Evolutionary conservation across 1,140 invertebrate species (phyloP), one percentile per base, ranked within the genome.

Genomic region (Whitmania pigra): DNA sequence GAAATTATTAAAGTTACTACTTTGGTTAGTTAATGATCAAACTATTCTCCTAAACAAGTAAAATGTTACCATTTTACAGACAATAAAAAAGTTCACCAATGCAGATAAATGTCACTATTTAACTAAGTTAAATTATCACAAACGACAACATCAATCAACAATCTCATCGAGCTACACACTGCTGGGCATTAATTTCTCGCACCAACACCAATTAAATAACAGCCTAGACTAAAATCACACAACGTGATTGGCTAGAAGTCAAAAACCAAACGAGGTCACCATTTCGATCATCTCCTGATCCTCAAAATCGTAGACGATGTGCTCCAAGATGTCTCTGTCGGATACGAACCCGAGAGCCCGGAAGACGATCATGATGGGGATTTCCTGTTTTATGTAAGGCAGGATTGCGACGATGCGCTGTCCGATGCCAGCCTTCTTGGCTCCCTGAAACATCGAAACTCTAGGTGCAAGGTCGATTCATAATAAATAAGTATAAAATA

Each of bases 271-370:
- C 17, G 25, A 49, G 69, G 74, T 75, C 77, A 85, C 94, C 94
- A 99, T 97, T 87, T 99, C 96, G 94, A 98, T 98, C 94, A 99
- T 97, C 86, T 99, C 95, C 31, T 92, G 94, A 84, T 99, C 95
- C 82, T 97, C 82, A 84, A 97, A 97, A 78, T 98, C 95, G 82
- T 98, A 98, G 77, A 98, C 97, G 71, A 98, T 97, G 78, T 98
- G 95, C 80, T 98, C 96, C 11, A 99, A 83, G 78, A 99, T 99
- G 83, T 99, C 96, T 78, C 96, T 86, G 83, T 99, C 96, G 29
- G 95, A 94, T 53, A 99, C 96, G 85, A 99, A 99, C 25, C 96
- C 96, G 27, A 97, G 83, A 31, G 94, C 94, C 74, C 87, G 77
- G 79, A 99, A 99, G 0, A 99, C 94, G 81, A 99, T 97, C 89